Conservation (phyloP, 1,140 invertebrate species). For the Megalonaias nervosa region DNA sequence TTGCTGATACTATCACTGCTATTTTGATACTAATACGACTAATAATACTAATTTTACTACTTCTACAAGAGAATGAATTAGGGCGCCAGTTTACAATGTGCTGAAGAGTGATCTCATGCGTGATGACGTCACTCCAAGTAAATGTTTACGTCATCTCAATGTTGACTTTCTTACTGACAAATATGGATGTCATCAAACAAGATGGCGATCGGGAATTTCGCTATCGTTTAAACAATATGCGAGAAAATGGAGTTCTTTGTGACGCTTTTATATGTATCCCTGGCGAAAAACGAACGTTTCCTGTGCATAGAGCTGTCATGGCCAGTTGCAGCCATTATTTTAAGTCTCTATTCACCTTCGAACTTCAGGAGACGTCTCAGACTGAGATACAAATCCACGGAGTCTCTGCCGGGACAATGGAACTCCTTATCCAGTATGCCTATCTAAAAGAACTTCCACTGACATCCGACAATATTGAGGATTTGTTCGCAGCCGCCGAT, state of each 20-base stretch:
- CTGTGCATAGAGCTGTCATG: conserved; percentile 87
- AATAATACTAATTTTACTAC: too few relatives aligned
- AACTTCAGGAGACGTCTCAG: conserved; percentile 75
- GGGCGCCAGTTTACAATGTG: too few relatives aligned
- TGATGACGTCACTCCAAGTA: too few relatives aligned
- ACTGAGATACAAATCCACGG: conserved; percentile 83
- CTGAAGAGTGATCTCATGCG: too few relatives aligned
- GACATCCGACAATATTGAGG: conserved; percentile 82
- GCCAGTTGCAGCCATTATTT: conserved; percentile 90
- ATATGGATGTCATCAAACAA: too few relatives aligned
- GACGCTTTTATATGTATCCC: conserved; percentile 83
- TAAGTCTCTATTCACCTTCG: conserved; percentile 86
- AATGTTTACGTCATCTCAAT: too few relatives aligned
- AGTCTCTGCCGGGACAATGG: conserved; percentile 81
- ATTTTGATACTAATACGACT: too few relatives aligned
- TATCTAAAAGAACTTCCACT: conserved; percentile 84
- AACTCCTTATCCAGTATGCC: conserved; percentile 84
- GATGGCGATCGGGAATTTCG: conserved; percentile 33
- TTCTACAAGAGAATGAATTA: too few relatives aligned
- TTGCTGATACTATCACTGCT: too few relatives aligned
- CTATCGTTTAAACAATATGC: conserved; percentile 79
- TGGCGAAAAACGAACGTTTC: conserved; percentile 81
- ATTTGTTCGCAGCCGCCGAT: conserved; percentile 77
- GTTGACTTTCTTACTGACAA: too few relatives aligned
- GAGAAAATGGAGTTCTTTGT: conserved; percentile 84